Evolutionary conservation across 2,797 vertebrate genomes (phyloP), one percentile per base, ranked within the genome.

Genomic region (Oreochromis mossambicus): DNA sequence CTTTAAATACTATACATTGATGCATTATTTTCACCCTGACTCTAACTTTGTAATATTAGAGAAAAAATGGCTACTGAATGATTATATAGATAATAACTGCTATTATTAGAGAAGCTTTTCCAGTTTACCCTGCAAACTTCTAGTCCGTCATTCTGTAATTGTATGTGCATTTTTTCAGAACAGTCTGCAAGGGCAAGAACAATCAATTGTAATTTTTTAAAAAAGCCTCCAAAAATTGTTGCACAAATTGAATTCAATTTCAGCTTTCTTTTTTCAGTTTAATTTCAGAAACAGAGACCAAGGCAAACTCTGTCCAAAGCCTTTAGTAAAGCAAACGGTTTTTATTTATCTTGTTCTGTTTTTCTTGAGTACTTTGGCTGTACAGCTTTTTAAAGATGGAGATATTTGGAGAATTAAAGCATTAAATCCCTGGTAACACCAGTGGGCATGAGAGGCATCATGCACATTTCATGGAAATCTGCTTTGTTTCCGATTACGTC

Each of bases 391-490:
- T 52, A 52, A 61, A 58, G 92, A 94, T 93, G 88, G 89, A 90
- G 87, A 88, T 87, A 89, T 76, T 89, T 84, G 80, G 87, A 87
- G 77, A 91, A 79, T 19, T 76, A 84, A 87, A 81, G 86, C 80
- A 48, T 88, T n/a, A 87, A 94, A 94, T 92, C 92, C 89, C 87
- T 11, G 52, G 38, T 84, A 91, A 91, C 78, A 81, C 86, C 81
- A 19, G 15, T 5, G 78, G 77, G 83, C 52, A 17, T 1, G 70
- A 84, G 78, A 29, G 73, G 82, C 82, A 88, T 88, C 73, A 46
- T 19, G 24, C 76, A 81, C 86, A 87, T 83, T 88, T 91, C 83
- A 92, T 66, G 80, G 75, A 86, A 90, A 91, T 90, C 90, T 93
- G 85, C 14, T 82, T 84, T 26, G 56, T 80, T 86, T 85, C 86